Evolutionary conservation across 2,797 vertebrate species (phyloP).

Genomic region (Crax fasciolata): DNA sequence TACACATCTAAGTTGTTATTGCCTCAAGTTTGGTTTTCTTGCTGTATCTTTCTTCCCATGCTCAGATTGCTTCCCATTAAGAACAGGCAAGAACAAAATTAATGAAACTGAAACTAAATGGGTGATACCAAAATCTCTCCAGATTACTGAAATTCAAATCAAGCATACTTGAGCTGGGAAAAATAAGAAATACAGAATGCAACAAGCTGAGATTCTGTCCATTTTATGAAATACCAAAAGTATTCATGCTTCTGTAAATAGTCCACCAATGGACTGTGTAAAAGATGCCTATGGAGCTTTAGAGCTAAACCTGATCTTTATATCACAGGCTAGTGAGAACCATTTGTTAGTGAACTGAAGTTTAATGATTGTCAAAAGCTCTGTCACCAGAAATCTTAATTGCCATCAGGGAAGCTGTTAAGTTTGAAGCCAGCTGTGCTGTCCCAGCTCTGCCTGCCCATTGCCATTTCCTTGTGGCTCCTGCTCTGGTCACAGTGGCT

Average conservation of each 20-base stretch:
- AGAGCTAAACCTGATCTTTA: not conserved
- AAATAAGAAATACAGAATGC: not conserved
- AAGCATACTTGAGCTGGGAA: not conserved
- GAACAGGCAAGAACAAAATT: not conserved
- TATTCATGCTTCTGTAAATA: not conserved
- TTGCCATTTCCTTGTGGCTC: not conserved
- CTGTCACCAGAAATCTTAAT: not conserved
- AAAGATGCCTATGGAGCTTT: not conserved
- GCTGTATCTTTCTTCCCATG: fast-evolving
- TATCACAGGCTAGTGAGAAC: not conserved
- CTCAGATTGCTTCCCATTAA: not conserved
- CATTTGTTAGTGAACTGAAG: not conserved
- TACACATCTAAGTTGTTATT: not conserved
- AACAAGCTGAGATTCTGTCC: not conserved
- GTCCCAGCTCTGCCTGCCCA: not conserved
- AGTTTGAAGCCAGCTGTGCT: not conserved
- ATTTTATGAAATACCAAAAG: not conserved
- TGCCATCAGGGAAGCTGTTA: not conserved
- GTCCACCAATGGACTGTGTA: not conserved
- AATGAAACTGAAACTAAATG: not conserved
- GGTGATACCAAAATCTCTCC: not conserved
- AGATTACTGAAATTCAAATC: not conserved
- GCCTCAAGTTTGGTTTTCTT: not conserved
- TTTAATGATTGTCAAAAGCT: not conserved
- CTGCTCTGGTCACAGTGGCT: not conserved